Evolutionary conservation across 2,113 vertebrate genomes (phyloP), one percentile per base, ranked within the genome.

Genomic region (Entomyzon cyanotis): DNA sequence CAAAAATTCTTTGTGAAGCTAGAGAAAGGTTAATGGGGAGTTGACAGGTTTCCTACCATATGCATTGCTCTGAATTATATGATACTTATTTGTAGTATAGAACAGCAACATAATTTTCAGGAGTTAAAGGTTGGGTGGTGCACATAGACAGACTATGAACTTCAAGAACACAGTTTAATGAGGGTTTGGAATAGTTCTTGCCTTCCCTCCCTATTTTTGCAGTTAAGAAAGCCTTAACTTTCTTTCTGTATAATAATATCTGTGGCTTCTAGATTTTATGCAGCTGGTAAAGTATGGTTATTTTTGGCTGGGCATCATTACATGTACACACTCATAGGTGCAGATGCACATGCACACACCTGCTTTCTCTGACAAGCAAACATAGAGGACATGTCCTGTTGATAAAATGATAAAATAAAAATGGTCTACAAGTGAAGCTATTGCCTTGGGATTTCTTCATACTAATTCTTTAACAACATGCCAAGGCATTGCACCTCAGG

Each of bases 371-470:
- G 64, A 89, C 46, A 85, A 82, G 31, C 37, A 92, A 80, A 73
- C 25, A 18, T 1, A 91, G 60, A 94, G 88, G 55, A 96, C 68
- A 60, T 71, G 28, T 78, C 58, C 67, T 46, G 37, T 65, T 23
- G 3, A 21, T 67, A 77, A 95, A 83, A 91, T 52, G 55, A 76
- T 92, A 92, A 95, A 85, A 93, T 90, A 94, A 93, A 92, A 96
- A 75, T 79, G 23, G 52, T 68, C 8, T 87, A 15, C 10, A 53
- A 91, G 55, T 59, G 88, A 81, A 93, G 37, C 11, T 82, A 55
- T 50, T 92, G 49, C 35, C 89, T 84, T 85, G 37, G 41, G 64
- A 65, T 93, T 94, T 97, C 80, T 74, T 94, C 74, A 33, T 87
- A 42, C 33, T 90, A 94, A 71, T 93, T n/a, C 44, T 89, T 91